These are phyloP conservation scores for Clepsis dumicolana DNA, from an alignment of 2,888 invertebrate genomes.

Conservation along the genomic window DNA sequence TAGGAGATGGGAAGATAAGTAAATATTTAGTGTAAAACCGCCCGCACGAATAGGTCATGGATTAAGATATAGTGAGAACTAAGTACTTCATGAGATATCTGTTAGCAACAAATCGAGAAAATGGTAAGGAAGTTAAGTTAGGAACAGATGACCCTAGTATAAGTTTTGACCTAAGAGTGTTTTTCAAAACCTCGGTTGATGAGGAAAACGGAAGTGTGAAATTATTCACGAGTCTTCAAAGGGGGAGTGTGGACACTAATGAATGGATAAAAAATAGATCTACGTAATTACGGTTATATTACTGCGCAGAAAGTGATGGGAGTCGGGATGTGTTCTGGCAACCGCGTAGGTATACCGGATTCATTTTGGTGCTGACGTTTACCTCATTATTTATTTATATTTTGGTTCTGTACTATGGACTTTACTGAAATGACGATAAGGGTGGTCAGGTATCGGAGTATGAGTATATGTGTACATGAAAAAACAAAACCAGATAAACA, in stretches of 20 bases:
- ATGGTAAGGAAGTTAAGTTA: background rate
- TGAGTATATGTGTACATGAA: no score
- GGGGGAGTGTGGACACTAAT: background rate
- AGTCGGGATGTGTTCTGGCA: conserved; percentile 12
- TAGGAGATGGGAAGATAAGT: background rate
- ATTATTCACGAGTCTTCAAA: background rate
- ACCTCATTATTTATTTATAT: no score
- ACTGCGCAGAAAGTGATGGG: conserved; percentile 20
- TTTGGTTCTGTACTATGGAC: no score
- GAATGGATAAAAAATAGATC: conserved; percentile 7
- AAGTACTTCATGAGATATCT: background rate
- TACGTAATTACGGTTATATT: conserved; percentile 14
- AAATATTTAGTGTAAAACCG: background rate
- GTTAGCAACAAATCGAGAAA: background rate
- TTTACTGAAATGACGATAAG: no score
- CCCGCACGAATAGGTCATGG: background rate
- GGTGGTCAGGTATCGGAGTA: no score
- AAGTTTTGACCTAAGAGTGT: background rate
- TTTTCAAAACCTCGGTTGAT: background rate
- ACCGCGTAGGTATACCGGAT: background rate
- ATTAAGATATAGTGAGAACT: background rate
- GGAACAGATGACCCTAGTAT: background rate
- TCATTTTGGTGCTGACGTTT: background rate
- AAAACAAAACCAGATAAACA: no score
- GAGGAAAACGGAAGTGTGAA: background rate